phyloP scores from a whole-genome alignment of 2,113 vertebrate species.

The Microcebus tavaratra region DNA sequence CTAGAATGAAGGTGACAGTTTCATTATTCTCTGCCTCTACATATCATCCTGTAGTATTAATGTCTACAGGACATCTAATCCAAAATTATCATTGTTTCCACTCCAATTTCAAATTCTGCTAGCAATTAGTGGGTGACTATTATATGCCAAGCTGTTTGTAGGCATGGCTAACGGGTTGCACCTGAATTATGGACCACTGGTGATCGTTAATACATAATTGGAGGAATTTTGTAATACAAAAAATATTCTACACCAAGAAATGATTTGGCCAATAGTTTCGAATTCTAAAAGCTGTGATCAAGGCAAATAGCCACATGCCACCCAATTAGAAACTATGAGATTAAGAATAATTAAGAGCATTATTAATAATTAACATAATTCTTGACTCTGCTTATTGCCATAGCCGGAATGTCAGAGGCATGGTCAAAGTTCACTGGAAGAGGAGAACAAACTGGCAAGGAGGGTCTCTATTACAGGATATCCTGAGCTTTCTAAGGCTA shows the following conservation, averaged over 20 bases:
- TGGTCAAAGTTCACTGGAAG: not conserved
- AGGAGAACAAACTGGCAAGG: not conserved
- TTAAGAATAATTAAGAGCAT: not conserved
- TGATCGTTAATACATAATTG: not conserved
- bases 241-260: not conserved
- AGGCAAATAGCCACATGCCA: not conserved
- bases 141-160: not conserved
- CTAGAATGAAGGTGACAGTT: not conserved
- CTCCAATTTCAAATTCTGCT: not conserved
- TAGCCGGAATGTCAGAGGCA: not conserved
- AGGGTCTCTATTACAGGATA: not conserved
- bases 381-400: not conserved
- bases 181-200: not conserved
- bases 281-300: constrained; percentile 23
- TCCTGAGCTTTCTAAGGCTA: not conserved
- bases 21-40: not conserved
- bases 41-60: not conserved
- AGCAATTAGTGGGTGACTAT: not conserved
- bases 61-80: not conserved
- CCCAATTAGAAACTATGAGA: not conserved
- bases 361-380: not conserved
- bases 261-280: not conserved
- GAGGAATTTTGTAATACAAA: not conserved
- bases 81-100: not conserved
- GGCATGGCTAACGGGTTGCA: not conserved